Conservation (phyloP, 2,113 vertebrate species). For the Taurulus bubalis region DNA sequence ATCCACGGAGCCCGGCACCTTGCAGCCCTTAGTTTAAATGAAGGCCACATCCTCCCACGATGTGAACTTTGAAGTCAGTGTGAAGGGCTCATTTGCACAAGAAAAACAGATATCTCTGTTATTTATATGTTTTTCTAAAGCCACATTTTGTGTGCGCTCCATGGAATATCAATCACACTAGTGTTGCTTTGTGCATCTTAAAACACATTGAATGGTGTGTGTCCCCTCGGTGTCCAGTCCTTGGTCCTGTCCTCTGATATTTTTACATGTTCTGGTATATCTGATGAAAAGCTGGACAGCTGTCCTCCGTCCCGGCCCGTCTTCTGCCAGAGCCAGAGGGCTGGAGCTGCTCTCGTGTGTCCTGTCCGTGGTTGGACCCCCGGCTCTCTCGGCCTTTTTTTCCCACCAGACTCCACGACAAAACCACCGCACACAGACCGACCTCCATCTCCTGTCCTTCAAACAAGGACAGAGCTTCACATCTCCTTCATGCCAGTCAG, state of each 20-base stretch:
- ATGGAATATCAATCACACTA: not conserved
- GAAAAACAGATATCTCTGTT: not conserved
- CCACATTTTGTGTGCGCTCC: not conserved
- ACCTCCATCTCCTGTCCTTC: slow-evolving; percentile 35
- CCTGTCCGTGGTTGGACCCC: slow-evolving; percentile 26
- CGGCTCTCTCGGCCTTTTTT: slow-evolving; percentile 12
- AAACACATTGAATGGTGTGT: not conserved
- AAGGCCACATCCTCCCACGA: slow-evolving; percentile 4
- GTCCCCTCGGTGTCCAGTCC: slow-evolving; percentile 29
- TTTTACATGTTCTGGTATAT: not conserved
- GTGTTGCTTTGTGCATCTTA: not conserved
- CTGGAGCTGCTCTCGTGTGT: slow-evolving; percentile 35
- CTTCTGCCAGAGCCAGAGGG: slow-evolving; percentile 43
- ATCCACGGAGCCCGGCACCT: not conserved
- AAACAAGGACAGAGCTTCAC: slow-evolving; percentile 21
- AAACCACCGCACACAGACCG: slow-evolving; percentile 7
- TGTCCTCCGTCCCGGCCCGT: slow-evolving; percentile 30
- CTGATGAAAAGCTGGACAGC: slow-evolving; percentile 32
- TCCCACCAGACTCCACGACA: slow-evolving; percentile 11
- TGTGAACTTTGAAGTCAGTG: slow-evolving; percentile 14
- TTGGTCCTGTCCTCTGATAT: slow-evolving; percentile 11
- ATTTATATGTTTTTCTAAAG: not conserved
- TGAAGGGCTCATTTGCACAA: not conserved
- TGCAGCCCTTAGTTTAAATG: slow-evolving; percentile 9
- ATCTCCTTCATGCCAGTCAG: slow-evolving; percentile 8